Percentiles rank a stretch among this genome's conserved stretches.
These are phyloP conservation scores for Plodia interpunctella DNA, from an alignment of 1,140 invertebrate species.

Conservation along the genomic window DNA sequence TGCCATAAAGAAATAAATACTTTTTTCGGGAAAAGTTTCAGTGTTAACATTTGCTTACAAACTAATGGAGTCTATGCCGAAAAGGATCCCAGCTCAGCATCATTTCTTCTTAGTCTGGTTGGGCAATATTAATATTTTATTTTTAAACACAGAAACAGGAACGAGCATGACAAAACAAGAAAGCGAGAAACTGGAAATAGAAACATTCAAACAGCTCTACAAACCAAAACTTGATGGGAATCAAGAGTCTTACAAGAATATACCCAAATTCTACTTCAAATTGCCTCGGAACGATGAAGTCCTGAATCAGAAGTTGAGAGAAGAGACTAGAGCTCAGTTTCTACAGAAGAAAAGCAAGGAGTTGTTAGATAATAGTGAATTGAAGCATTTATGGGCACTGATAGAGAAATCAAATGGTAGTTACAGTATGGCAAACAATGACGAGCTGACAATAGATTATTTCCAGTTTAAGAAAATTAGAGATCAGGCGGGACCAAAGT, in stretches of 20 bases:
- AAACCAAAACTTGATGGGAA: slow-evolving; percentile 56
- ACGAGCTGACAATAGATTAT: slow-evolving; percentile 92
- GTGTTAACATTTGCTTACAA: no score
- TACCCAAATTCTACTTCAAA: slow-evolving; percentile 90
- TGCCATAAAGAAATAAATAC: no score
- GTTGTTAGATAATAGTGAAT: slow-evolving; percentile 90
- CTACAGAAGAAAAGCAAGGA: slow-evolving; percentile 89
- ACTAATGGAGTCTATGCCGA: no score
- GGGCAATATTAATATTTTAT: no score
- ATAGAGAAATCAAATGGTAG: slow-evolving; percentile 89
- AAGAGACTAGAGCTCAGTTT: slow-evolving; percentile 91
- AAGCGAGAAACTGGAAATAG: slow-evolving; percentile 55
- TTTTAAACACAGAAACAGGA: slow-evolving; percentile 36
- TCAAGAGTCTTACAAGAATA: slow-evolving; percentile 66
- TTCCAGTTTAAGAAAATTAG: slow-evolving; percentile 88
- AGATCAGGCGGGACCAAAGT: slow-evolving; percentile 83
- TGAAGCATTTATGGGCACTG: slow-evolving; percentile 90
- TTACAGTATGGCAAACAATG: slow-evolving; percentile 77
- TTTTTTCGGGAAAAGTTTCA: no score
- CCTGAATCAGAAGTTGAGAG: slow-evolving; percentile 87
- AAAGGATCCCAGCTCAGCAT: no score
- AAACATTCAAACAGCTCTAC: slow-evolving; percentile 63
- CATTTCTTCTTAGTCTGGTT: no score
- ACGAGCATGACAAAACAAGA: slow-evolving; percentile 59
- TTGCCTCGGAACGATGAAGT: slow-evolving; percentile 86